Evolutionary conservation across 1,140 invertebrate species (phyloP), one percentile per base, ranked within the genome.

Genomic region (Propsilocerus akamusi): DNA sequence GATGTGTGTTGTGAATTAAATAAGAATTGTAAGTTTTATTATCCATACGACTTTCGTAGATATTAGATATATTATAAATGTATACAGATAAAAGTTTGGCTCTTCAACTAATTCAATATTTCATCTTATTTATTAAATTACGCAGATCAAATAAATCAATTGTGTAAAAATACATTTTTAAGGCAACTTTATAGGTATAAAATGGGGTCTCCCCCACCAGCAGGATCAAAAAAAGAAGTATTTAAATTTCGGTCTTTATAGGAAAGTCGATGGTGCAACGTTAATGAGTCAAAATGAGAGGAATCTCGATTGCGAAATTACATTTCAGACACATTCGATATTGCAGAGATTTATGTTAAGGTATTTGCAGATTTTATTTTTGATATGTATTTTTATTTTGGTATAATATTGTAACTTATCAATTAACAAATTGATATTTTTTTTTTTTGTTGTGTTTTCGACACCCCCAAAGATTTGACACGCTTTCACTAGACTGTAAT

Each of bases 311-410:
- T 93, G 88, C 71, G 78, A 83, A 52, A 83, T 92, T 60, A 93
- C 87, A 32, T 94, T 93, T 64, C 88, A 91, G 67, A 92, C 89
- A 52, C 86, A 92, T 68, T 88, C 87, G 57, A 87, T 94, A 53
- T 73, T 92, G 53, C 89, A 94, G 68, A 73, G 84, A 55, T 94
- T 94, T 66, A 92, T 93, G 86, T 75, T 94, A 52, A 77, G 89
- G 55, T 94, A 94, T 67, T 80, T 8, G 8, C 8, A n/a, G n/a
- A 30, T n/a, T 30, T 8, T 30, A 30, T 8, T 30, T n/a, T 8
- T 30, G 28, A 8, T 30, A n/a, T 30, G 28, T 8, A 30, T 30
- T 30, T 30, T 30, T n/a, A 10, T 30, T 30, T 30, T 30, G 28
- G n/a, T n/a, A n/a, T n/a, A n/a, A n/a, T n/a, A n/a, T n/a, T n/a